Conservation (phyloP, 2,888 invertebrate genomes). For the Andrena fulva region DNA sequence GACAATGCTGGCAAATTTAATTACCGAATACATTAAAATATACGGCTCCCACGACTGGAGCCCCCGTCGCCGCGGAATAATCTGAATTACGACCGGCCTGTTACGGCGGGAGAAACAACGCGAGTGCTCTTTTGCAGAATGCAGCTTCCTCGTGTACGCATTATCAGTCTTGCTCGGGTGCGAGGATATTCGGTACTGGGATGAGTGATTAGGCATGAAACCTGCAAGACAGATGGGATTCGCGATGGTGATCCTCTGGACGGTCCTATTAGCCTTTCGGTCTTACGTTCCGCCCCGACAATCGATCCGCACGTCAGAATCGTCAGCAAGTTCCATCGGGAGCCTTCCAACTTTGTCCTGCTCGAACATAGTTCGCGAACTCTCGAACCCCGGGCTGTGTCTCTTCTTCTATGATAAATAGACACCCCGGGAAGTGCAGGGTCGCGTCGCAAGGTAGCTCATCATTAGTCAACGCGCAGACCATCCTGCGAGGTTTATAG, state of each 20-base stretch:
- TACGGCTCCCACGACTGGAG: neutral
- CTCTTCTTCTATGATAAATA: conserved; percentile 1
- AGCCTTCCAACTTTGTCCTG: conserved; percentile 1
- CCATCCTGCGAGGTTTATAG: neutral
- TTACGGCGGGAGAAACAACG: neutral
- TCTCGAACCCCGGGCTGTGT: neutral
- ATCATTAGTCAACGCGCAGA: neutral
- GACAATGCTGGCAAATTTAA: conserved; percentile 24
- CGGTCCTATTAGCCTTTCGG: conserved; percentile 15
- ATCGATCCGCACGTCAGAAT: conserved; percentile 24
- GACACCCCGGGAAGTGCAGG: no score
- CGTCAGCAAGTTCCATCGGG: conserved; percentile 7
- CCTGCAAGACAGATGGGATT: neutral
- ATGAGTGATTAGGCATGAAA: neutral
- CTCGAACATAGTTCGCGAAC: neutral
- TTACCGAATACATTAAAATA: conserved; percentile 27
- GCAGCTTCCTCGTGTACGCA: neutral
- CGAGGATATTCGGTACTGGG: neutral
- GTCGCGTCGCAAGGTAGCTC: neutral
- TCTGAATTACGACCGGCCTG: conserved; percentile 26
- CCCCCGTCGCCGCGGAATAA: neutral
- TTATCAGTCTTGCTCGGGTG: neutral
- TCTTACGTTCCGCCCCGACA: neutral
- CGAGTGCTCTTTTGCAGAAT: neutral
- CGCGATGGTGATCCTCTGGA: neutral